Evolutionary conservation across 2,113 vertebrate genomes (phyloP).

Genomic region (Pituophis catenifer): DNA sequence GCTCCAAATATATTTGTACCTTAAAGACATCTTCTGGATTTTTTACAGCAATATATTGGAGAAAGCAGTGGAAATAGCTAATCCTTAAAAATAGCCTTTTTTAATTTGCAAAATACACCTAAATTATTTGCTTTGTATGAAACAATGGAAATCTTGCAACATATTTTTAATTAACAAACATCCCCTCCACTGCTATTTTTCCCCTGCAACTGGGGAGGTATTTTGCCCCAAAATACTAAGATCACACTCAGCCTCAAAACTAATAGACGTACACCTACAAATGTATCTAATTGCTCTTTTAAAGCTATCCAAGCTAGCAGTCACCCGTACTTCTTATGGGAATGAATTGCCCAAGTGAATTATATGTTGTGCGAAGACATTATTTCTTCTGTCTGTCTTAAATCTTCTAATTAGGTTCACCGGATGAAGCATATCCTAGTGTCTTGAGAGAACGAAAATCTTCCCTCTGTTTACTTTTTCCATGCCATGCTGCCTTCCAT

Average conservation of each 20-base stretch:
- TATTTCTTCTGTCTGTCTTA: background rate
- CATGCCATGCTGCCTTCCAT: background rate
- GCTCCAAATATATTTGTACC: background rate
- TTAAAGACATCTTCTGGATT: background rate
- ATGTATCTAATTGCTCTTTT: background rate
- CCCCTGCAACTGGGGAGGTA: background rate
- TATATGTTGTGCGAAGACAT: background rate
- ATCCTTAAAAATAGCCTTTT: background rate
- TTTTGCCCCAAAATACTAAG: background rate
- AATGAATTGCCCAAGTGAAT: background rate
- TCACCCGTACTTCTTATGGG: background rate
- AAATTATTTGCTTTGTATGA: background rate
- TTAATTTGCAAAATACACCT: background rate
- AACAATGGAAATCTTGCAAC: background rate
- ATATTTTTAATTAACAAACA: background rate
- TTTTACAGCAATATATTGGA: background rate
- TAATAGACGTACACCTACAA: background rate
- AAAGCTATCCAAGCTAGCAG: background rate
- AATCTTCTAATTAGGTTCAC: background rate
- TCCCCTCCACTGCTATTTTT: background rate
- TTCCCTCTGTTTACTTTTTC: background rate
- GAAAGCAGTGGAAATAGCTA: background rate
- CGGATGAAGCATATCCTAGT: background rate
- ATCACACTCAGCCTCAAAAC: background rate
- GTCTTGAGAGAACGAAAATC: background rate